phyloP scores from a whole-genome alignment of 2,888 invertebrate genomes.

The Hirtodrosophila duncani region DNA sequence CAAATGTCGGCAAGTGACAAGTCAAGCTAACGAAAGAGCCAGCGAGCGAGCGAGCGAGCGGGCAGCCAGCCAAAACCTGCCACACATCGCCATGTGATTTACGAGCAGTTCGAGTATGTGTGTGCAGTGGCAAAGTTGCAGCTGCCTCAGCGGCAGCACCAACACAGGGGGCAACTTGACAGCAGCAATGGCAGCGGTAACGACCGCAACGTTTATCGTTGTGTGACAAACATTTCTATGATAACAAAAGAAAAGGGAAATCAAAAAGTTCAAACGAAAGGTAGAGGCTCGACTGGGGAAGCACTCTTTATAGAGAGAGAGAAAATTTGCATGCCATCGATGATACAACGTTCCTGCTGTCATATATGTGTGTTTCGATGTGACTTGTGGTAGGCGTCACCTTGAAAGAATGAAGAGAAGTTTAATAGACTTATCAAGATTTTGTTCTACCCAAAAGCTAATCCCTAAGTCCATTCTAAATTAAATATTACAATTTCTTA shows the following conservation, averaged over 20 bases:
- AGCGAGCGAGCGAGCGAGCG: conserved; percentile 22
- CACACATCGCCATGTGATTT: conserved; percentile 57
- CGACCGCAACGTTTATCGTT: conserved; percentile 28
- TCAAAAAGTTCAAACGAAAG: not conserved
- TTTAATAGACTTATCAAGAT: no score
- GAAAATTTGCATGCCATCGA: no score
- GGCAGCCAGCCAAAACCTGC: conserved; percentile 57
- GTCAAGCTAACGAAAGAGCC: conserved; percentile 45
- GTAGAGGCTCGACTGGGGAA: not conserved
- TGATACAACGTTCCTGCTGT: no score
- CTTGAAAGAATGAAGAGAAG: no score
- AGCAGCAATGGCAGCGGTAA: conserved; percentile 24
- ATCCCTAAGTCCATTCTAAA: no score
- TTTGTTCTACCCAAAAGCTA: no score
- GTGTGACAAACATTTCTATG: conserved; percentile 31
- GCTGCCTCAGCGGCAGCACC: conserved; percentile 2
- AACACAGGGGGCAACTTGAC: conserved; percentile 9
- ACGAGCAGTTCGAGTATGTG: not conserved
- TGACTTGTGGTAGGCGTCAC: no score
- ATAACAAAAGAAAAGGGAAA: conserved; percentile 5
- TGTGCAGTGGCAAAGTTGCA: conserved; percentile 14
- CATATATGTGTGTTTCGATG: no score
- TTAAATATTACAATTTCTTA: no score
- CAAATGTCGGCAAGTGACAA: conserved; percentile 62
- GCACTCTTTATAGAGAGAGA: no score